These are phyloP conservation scores for Holothuria glaberrima DNA, from an alignment of 35 echinoderm and acorn worm genomes.

Conservation along the genomic window DNA sequence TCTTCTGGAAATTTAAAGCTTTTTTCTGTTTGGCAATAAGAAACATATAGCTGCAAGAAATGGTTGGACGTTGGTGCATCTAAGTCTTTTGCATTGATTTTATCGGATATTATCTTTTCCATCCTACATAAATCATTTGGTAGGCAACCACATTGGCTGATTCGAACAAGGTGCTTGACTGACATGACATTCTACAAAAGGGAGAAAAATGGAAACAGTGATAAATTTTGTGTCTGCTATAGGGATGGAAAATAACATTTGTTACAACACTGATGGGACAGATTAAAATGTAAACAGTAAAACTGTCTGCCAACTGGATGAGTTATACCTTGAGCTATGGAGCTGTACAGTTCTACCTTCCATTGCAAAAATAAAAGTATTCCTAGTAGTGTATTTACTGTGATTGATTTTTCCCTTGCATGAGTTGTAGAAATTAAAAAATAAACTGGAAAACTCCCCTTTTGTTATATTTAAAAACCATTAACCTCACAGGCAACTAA, in stretches of 20 bases:
- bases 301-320: no score
- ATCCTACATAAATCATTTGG: conserved; percentile 75
- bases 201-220: not conserved
- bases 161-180: conserved; percentile 79
- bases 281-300: no score
- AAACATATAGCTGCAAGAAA: conserved; percentile 80
- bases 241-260: not conserved
- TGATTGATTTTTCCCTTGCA: no score
- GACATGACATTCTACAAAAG: conserved; percentile 63
- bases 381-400: no score
- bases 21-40: conserved; percentile 69
- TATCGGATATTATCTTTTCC: conserved; percentile 79
- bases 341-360: no score
- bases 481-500: no score
- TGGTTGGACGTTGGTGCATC: conserved; percentile 70
- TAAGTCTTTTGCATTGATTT: conserved; percentile 66
- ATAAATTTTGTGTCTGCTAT: not conserved
- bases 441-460: no score
- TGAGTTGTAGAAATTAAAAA: no score
- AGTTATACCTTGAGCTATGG: no score
- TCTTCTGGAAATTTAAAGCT: conserved; percentile 45
- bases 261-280: no score
- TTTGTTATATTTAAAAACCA: no score
- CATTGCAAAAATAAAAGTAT: no score
- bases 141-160: conserved; percentile 88